Evolutionary conservation across 2,888 invertebrate species (phyloP), one percentile per base, ranked within the genome.

Genomic region (Caenorhabditis parvicauda): DNA sequence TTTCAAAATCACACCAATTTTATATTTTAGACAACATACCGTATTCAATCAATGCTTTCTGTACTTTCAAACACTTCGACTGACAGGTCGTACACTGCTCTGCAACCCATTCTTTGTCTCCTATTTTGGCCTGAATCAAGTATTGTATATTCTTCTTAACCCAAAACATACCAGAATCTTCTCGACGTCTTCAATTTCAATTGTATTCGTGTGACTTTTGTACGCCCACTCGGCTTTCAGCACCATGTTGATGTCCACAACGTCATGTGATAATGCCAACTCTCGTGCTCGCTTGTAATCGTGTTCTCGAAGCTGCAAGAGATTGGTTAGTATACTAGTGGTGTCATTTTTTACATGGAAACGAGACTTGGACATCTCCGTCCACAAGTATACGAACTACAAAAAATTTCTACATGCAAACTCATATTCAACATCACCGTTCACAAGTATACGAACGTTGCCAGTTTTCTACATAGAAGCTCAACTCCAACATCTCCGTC

Each of bases 191-290:
- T 61, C 66, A 2, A 54, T 54, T 0, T 58, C 58, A n/a, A 70
- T 47, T 12, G 25, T 46, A 27, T 59, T 54, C 17, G 55, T 62
- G 12, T 43, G 46, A 28, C 64, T 63, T 21, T 65, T 54, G n/a
- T 70, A 70, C 17, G 41, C n/a, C 72, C 72, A 72, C 54, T 72
- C 67, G 0, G 65, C 28, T 48, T 72, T 72, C 21, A 67, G 49
- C 32, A 70, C 64, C n/a, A 64, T 47, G 24, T 70, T 52, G 9
- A 58, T 49, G 43, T 70, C 64, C 22, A 70, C 67, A 1, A 60
- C 42, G 0, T 61, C 57, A 38, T 62, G 67, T 7, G 38, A 53
- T 28, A 48, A 50, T 0, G 70, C 70, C 9, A 70, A 42, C 21
- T 59, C 55, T 19, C 60, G 42, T 4, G 70, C 70, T 37, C 67